Percentiles rank a stretch among this genome's conserved stretches.
phyloP scores from a whole-genome alignment of 2,888 invertebrate species.

The Hemistola chrysoprasaria region DNA sequence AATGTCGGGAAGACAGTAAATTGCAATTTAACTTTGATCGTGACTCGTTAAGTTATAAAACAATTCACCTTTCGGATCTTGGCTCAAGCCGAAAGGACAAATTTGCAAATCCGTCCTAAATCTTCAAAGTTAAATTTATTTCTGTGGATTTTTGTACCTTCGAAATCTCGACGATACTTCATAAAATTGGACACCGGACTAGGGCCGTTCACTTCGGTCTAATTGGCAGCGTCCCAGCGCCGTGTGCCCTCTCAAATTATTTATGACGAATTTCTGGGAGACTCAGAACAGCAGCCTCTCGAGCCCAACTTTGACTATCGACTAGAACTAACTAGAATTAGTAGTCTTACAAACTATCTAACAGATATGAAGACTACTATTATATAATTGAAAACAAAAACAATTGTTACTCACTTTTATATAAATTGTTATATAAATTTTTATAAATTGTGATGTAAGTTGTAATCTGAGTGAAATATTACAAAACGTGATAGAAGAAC shows the following conservation, averaged over 20 bases:
- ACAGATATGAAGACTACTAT: neutral
- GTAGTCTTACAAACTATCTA: neutral
- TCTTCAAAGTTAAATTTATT: conserved; percentile 30
- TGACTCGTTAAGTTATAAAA: conserved; percentile 21
- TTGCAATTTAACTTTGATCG: conserved; percentile 23
- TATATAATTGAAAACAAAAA: neutral
- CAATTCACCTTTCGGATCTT: conserved; percentile 21
- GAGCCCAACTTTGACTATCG: conserved; percentile 21
- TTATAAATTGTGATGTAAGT: too few relatives aligned
- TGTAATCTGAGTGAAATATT: too few relatives aligned
- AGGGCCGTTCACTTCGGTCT: conserved; percentile 37
- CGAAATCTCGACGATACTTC: conserved; percentile 33
- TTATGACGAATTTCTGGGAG: conserved; percentile 41
- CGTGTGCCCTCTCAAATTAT: conserved; percentile 42
- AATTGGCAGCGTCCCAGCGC: conserved; percentile 52
- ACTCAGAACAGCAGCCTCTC: conserved; percentile 16
- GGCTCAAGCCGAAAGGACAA: conserved; percentile 18
- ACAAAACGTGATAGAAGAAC: too few relatives aligned
- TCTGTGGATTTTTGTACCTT: conserved; percentile 31
- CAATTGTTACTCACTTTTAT: too few relatives aligned
- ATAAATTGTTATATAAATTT: too few relatives aligned
- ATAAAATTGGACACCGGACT: conserved; percentile 36
- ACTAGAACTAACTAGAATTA: neutral
- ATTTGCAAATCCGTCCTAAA: conserved; percentile 25
- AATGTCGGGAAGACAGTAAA: conserved; percentile 18